These are phyloP conservation scores for Circaetus cinerascens DNA, from an alignment of 2,113 vertebrate genomes.

Conservation along the genomic window DNA sequence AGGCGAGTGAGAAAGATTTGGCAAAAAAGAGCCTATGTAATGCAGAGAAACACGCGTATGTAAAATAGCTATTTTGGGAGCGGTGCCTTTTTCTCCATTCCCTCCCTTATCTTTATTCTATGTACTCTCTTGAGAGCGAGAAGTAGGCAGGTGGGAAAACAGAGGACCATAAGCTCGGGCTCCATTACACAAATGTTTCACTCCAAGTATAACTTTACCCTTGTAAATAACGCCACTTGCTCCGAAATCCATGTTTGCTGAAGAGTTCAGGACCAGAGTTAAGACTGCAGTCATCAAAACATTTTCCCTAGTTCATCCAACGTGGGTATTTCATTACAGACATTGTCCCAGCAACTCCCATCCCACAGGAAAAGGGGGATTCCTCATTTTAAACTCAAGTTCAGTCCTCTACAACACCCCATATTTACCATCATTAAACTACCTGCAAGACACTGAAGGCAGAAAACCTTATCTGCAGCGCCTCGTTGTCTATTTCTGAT, in stretches of 20 bases:
- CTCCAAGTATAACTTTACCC: not conserved
- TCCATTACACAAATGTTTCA: not conserved
- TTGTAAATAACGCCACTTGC: not conserved
- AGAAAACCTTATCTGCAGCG: not conserved
- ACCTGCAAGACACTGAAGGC: not conserved
- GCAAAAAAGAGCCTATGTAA: not conserved
- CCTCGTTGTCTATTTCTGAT: not conserved
- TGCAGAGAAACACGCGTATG: not conserved
- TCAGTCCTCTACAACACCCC: not conserved
- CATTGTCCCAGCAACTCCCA: not conserved
- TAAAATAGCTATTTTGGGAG: not conserved
- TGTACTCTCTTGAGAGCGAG: not conserved
- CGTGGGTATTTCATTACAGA: accelerated
- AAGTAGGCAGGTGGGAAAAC: not conserved
- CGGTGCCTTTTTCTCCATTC: not conserved
- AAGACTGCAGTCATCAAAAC: not conserved
- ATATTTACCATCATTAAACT: not conserved
- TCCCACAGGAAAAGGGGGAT: not conserved
- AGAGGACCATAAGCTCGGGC: not conserved
- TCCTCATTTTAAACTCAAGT: not conserved
- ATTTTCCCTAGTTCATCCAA: not conserved
- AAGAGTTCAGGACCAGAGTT: not conserved
- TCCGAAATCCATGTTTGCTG: not conserved
- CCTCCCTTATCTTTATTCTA: not conserved
- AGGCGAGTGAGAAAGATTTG: not conserved